Evolutionary conservation across 2,113 vertebrate species (phyloP).

Genomic region (Bufo gargarizans): DNA sequence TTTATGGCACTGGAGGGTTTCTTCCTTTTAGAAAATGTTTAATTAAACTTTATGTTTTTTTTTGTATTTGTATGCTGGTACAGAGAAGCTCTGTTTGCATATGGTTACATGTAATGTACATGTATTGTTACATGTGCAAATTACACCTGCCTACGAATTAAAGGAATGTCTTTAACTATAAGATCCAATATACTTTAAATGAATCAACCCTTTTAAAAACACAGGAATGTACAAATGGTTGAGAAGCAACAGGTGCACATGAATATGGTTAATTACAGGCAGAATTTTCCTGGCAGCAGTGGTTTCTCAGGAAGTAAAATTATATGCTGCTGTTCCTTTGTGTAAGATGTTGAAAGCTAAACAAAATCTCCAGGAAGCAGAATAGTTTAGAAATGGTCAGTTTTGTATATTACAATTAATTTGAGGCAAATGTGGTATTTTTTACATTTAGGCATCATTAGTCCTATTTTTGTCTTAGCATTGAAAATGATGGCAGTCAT

Average conservation of each 20-base stretch:
- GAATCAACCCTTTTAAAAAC: background rate
- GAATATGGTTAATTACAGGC: background rate
- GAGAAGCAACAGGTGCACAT: background rate
- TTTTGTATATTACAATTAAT: conserved; percentile 4
- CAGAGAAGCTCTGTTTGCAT: background rate
- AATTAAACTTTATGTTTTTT: background rate
- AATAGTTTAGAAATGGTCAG: background rate
- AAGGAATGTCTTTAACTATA: background rate
- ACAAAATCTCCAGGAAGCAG: background rate
- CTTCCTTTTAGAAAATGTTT: background rate
- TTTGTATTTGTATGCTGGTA: background rate
- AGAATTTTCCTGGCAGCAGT: background rate
- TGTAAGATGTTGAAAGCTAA: background rate
- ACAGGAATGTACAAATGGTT: background rate
- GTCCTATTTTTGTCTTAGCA: conserved; percentile 13
- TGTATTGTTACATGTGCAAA: background rate
- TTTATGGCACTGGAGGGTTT: background rate
- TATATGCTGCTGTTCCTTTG: background rate
- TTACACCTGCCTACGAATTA: conserved; percentile 2
- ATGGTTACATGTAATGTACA: background rate
- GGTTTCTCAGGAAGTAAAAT: conserved; percentile 2
- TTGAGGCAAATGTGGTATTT: background rate
- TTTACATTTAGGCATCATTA: conserved; percentile 15
- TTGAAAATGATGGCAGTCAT: conserved; percentile 23
- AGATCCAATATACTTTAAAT: background rate